Base-by-base conservation (phyloP, 2,113 vertebrate species). In the Glaucomys volans region DNA sequence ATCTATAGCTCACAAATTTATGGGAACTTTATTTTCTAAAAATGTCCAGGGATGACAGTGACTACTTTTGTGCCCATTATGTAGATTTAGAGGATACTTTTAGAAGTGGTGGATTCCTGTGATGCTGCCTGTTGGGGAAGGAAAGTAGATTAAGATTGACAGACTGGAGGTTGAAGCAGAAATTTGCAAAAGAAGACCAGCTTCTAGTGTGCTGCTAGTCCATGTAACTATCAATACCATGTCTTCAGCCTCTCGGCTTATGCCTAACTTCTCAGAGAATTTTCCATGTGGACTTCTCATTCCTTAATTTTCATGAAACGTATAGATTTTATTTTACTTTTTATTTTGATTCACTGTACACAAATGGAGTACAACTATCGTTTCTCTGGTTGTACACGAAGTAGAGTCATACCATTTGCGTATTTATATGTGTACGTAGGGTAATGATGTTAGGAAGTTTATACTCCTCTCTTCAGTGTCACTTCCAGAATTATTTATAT, bases 41-140 rank as follows among this genome's bases (percentile, higher is more conserved):
- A 74, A 40, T 59, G 2, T 54, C 32, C 42, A 79, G 9, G 54
- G 16, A 66, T 84, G 26, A 90, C 80, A 75, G 8, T 62, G 30
- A 26, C 16, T 47, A 22, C 28, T 62, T 72, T 95, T 79, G 57
- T 26, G 8, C 8, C 22, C 81, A 47, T 16, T 28, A 2, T 10
- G 3, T 52, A 14, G 1, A 13, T 74, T 80, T 12, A 75, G 84
- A 69, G 22, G 11, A 20, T 69, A n/a, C 28, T 57, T 52, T 57
- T 57, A 66, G 72, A 50, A 18, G 4, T 11, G 37, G 17, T 44
- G 1, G 18, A 22, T 80, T 1, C 28, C 16, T 72, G 1, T 42
- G 42, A 82, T 18, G 28, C 30, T 76, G 37, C 1, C 24, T 6
- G 10, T 74, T 1, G 30, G 2, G 7, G 3, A 0, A 0, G 10